Evolutionary conservation across 2,888 invertebrate species (phyloP).

Genomic region (Platycnemis pennipes): DNA sequence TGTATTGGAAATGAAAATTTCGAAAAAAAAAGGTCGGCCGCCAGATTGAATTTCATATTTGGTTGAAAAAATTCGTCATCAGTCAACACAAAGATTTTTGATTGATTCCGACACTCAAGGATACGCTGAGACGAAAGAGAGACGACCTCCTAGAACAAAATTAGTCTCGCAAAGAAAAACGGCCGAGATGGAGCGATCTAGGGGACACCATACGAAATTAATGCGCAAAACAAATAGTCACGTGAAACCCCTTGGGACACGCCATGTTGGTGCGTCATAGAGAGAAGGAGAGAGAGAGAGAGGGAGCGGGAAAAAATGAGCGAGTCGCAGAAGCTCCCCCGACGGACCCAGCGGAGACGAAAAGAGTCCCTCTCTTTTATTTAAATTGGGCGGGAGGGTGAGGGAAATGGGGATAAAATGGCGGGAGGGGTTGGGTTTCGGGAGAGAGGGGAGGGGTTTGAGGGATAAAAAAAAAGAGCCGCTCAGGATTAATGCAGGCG

Average conservation of each 20-base stretch:
- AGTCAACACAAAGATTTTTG: too few relatives aligned
- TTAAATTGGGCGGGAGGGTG: not conserved
- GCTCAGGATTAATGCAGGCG: conserved; percentile 53
- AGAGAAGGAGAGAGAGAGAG: not conserved
- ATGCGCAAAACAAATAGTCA: not conserved
- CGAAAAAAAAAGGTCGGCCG: too few relatives aligned
- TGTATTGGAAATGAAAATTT: too few relatives aligned
- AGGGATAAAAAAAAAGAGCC: not conserved
- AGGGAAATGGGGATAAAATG: not conserved
- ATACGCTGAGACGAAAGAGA: too few relatives aligned
- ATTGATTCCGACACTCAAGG: too few relatives aligned
- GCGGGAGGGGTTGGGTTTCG: not conserved
- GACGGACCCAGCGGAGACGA: not conserved
- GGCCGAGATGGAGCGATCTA: not conserved
- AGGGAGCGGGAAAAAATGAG: not conserved
- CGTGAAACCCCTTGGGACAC: not conserved
- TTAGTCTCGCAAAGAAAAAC: not conserved
- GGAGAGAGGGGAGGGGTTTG: not conserved
- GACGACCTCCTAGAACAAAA: too few relatives aligned
- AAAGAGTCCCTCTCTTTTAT: not conserved
- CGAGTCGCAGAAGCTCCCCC: not conserved
- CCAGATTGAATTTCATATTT: too few relatives aligned
- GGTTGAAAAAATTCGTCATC: too few relatives aligned
- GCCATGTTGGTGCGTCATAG: not conserved
- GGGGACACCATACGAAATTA: not conserved